Base-by-base conservation (phyloP, 2,888 invertebrate genomes). In the Drosophila colorata region DNA sequence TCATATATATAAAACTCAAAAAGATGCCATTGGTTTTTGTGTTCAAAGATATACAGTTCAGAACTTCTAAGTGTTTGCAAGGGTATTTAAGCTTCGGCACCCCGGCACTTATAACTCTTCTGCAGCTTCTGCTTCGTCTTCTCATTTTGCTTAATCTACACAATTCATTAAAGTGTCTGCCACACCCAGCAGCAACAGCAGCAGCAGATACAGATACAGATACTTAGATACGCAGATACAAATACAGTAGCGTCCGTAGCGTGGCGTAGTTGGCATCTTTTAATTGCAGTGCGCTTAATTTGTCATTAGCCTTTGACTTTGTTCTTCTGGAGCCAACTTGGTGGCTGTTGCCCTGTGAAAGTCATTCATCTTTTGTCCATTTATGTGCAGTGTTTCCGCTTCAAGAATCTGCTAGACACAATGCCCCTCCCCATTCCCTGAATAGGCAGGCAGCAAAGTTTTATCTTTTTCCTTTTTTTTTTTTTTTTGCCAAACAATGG, bases 281-380 rank as follows among this genome's bases (percentile, higher is more conserved):
- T 88, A 85, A 86, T 85, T 87, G 82, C 79, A 74, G 57, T 63
- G 64, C 74, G 85, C 87, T 87, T 85, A 88, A 86, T 87, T 86
- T 87, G 75, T 78, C 79, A 87, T 86, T 87, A 86, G 87, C 89
- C 89, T 87, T 80, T 87, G 85, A 78, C 84, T 81, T 44, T 51
- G 56, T 49, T 41, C 44, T 65, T 37, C 9, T 31, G 20, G 14
- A 40, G 46, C 23, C 18, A 38, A 46, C 9, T 31, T 25, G 9
- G 35, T 20, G 16, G 16, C 33, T 41, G 51, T 3, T 25, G 25
- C 46, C 20, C 71, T 75, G 56, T 25, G 75, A 60, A 40, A 69
- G 41, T 31, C 70, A 68, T 77, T 55, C 55, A 60, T 78, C 59
- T 61, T 58, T 51, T 58, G 64, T 48, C 18, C 51, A 52, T 47